A percentile compares a stretch with the other conserved stretches of the same genome.
phyloP scores from a whole-genome alignment of 1,140 invertebrate species.

The Cydia fagiglandana region DNA sequence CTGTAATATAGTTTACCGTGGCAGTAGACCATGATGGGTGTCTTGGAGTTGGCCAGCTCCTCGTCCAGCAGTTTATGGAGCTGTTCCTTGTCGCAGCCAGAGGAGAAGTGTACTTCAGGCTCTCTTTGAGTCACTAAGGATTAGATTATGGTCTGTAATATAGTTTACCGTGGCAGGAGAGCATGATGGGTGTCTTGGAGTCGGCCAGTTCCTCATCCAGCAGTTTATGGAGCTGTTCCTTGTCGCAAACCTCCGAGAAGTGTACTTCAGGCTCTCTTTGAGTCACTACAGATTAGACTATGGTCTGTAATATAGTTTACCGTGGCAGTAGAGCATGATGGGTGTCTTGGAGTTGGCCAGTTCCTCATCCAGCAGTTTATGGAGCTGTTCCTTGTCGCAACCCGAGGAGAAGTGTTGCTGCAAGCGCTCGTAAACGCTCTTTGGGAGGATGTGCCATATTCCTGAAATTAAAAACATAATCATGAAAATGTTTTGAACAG shows the following conservation, averaged over 20 bases:
- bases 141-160: slow-evolving; percentile 63
- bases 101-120: slow-evolving; percentile 49
- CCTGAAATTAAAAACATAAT: slow-evolving; percentile 44
- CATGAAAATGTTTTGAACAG: too few species aligned
- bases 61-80: slow-evolving; percentile 49
- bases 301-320: slow-evolving; percentile 43
- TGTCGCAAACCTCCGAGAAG: slow-evolving; percentile 46
- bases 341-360: slow-evolving; percentile 55
- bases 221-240: slow-evolving; percentile 48
- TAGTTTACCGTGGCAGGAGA: slow-evolving; percentile 53
- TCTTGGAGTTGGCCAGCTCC: slow-evolving; percentile 54
- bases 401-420: slow-evolving; percentile 47
- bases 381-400: slow-evolving; percentile 53
- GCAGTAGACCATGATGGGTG: slow-evolving; percentile 61
- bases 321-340: slow-evolving; percentile 62
- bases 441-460: slow-evolving; percentile 69
- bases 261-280: too few species aligned
- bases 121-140: slow-evolving; percentile 62
- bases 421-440: slow-evolving; percentile 55
- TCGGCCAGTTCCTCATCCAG: slow-evolving; percentile 54
- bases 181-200: slow-evolving; percentile 55
- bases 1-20: slow-evolving; percentile 38
- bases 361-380: slow-evolving; percentile 51
- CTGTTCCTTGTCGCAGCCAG: slow-evolving; percentile 48
- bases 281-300: too few species aligned